Evolutionary conservation across 2,888 invertebrate species (phyloP).

Genomic region (Brachyptera putata): DNA sequence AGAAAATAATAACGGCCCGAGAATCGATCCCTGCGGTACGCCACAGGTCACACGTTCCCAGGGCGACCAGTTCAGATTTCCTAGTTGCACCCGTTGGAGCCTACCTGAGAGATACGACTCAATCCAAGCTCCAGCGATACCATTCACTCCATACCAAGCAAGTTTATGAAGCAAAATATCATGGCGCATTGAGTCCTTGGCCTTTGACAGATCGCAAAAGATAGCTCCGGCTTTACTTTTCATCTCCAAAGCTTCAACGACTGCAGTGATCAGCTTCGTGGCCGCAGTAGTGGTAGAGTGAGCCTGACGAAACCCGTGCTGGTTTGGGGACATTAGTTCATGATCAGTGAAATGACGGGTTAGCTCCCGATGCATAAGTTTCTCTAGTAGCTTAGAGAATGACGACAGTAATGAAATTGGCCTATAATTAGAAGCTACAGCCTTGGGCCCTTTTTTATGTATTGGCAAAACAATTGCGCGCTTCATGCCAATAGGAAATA

Average conservation of each 20-base stretch:
- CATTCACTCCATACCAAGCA: not conserved
- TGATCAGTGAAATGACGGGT: not conserved
- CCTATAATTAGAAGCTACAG: not conserved
- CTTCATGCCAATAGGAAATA: not conserved
- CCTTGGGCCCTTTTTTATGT: too few species aligned
- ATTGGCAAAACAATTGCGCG: not conserved
- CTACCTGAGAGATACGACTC: constrained; percentile 6
- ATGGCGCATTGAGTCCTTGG: not conserved
- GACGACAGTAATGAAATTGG: not conserved
- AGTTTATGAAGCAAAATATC: not conserved
- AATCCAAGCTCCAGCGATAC: not conserved
- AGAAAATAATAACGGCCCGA: not conserved
- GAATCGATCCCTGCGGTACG: not conserved
- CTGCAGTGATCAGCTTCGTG: not conserved
- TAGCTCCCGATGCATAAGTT: not conserved
- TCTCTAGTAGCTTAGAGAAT: not conserved
- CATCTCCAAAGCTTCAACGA: not conserved
- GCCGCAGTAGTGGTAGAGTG: not conserved
- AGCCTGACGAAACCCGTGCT: not conserved
- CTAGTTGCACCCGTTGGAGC: not conserved
- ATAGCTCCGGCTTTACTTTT: not conserved
- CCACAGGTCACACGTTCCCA: not conserved
- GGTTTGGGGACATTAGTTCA: not conserved
- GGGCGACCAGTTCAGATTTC: not conserved
- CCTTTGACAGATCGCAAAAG: not conserved